Evolutionary conservation across 2,888 invertebrate genomes (phyloP).

Genomic region (Trichogramma evanescens): DNA sequence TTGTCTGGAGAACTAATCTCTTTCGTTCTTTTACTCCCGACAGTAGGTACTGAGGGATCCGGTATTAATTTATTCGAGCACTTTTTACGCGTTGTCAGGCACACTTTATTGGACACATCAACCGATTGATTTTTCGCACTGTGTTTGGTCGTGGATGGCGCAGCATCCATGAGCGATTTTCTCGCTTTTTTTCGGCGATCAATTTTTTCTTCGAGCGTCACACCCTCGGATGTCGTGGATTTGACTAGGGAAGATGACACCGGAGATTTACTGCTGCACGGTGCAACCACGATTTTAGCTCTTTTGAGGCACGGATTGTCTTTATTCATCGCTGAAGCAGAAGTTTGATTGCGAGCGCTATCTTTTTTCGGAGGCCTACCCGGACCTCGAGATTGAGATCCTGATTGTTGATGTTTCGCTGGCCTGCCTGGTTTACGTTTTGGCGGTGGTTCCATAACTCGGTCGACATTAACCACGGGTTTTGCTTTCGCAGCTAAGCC

Average conservation of each 20-base stretch:
- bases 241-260: too few species aligned
- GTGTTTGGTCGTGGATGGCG: conserved; percentile 11
- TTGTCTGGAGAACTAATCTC: conserved; percentile 28
- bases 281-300: conserved; percentile 18
- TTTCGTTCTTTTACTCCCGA: conserved; percentile 55
- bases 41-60: conserved; percentile 28
- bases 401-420: conserved; percentile 51
- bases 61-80: conserved; percentile 31
- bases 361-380: conserved; percentile 44
- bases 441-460: conserved; percentile 68
- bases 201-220: too few species aligned
- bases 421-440: conserved; percentile 68
- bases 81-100: conserved; percentile 30
- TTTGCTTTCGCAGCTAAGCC: conserved; percentile 45
- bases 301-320: conserved; percentile 10
- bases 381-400: conserved; percentile 49
- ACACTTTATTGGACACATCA: conserved; percentile 19
- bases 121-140: conserved; percentile 1
- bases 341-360: not conserved
- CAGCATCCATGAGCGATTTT: too few species aligned
- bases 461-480: conserved; percentile 57
- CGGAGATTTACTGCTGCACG: conserved; percentile 1
- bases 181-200: too few species aligned
- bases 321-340: not conserved
- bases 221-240: not conserved